Base-by-base conservation (phyloP, 2,888 invertebrate genomes). In the Napeogenes inachia region DNA sequence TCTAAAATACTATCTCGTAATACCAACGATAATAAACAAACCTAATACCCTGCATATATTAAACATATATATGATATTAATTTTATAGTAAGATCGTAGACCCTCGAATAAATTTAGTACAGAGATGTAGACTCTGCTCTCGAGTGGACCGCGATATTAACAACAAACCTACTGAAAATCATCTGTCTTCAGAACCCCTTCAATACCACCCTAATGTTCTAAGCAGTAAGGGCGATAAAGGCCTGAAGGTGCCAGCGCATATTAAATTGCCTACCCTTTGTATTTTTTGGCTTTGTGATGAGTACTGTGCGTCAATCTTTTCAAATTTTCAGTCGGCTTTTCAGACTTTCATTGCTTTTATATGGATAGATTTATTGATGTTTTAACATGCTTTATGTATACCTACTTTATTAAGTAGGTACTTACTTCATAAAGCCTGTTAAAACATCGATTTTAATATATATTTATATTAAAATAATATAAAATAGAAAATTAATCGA, bases 51-150 rank as follows among this genome's bases (percentile, higher is more conserved):
- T n/a, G n/a, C 45, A 42, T 54, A 45, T 32, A 3, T 8, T 13
- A 38, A 2, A 35, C 13, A 46, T 45, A 32, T 47, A 8, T 46
- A 54, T 35, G 4, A 13, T 33, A 32, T 5, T 33, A 58, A 53
- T 13, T 54, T 46, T 54, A 54, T 67, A 53, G 66, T 67, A 67
- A 62, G 67, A 68, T 63, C 46, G 59, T 56, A 62, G 66, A 68
- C 67, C 67, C 67, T 69, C 70, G 58, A 61, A 58, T 60, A 55
- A 64, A 65, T 67, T 66, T 65, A 66, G 57, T 67, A 68, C 69
- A 68, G 69, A 70, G 70, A 69, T 82, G 82, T 82, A 71, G 78
- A 77, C 81, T 78, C 67, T 78, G 80, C 83, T 80, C 81, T 84
- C 73, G 77, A 76, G 62, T 71, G 77, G 75, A 75, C 79, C 61